These are phyloP conservation scores for Volucella zonaria DNA, from an alignment of 2,888 invertebrate genomes.

Conservation along the genomic window DNA sequence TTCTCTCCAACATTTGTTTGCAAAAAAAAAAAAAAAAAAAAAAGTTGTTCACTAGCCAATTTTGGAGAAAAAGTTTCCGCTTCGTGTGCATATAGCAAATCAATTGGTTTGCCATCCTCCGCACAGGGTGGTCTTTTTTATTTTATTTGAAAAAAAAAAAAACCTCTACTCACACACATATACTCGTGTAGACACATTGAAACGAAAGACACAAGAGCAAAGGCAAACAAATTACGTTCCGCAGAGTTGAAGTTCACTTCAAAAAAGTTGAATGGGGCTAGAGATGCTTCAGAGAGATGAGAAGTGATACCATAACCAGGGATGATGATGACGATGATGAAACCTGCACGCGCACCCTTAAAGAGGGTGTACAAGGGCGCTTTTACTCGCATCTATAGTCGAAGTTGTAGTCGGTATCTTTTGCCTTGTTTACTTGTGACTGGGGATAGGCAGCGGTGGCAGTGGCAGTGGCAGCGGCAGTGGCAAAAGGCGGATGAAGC, in stretches of 20 bases:
- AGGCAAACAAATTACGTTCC: constrained; percentile 71
- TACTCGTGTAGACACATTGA: neutral
- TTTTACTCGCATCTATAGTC: neutral
- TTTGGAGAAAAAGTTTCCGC: constrained; percentile 50
- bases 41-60: constrained; percentile 45
- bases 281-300: constrained; percentile 2
- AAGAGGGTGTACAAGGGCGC: no score
- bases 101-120: constrained; percentile 43
- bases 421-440: constrained; percentile 70
- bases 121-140: constrained; percentile 16
- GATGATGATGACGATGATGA: constrained; percentile 42
- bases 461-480: neutral
- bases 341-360: constrained; percentile 46
- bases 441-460: constrained; percentile 18
- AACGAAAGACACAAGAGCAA: constrained; percentile 33
- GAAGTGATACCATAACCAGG: constrained; percentile 42
- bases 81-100: constrained; percentile 67
- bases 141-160: constrained; percentile 35
- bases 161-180: constrained; percentile 51
- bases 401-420: constrained; percentile 66
- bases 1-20: constrained; percentile 65
- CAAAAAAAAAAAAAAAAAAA: constrained; percentile 55
- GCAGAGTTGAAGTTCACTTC: constrained; percentile 72
- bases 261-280: constrained; percentile 47
- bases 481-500: constrained; percentile 22